Conservation (phyloP, 2,888 invertebrate genomes). For the Polia nebulosa region DNA sequence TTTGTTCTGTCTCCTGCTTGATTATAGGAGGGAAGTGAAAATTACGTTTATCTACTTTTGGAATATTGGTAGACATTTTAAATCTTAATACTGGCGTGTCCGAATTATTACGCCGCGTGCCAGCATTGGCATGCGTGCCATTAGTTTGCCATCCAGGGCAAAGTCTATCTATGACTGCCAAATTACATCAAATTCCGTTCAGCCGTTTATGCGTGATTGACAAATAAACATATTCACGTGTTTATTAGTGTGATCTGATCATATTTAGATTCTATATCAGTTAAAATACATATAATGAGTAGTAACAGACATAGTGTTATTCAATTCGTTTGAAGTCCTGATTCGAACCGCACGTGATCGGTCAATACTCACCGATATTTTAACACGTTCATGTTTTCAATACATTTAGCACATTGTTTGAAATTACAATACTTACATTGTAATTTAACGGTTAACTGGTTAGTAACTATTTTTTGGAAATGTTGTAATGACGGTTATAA, state of each 20-base stretch:
- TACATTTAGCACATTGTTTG: slow-evolving; percentile 38
- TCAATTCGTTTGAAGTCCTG: slow-evolving; percentile 23
- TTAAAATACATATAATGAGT: neutral
- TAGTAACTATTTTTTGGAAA: neutral
- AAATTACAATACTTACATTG: slow-evolving; percentile 2
- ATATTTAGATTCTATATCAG: slow-evolving; percentile 21
- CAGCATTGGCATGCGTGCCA: no score
- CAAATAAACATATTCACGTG: neutral
- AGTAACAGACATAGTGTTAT: slow-evolving; percentile 30
- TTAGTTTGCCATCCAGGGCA: no score
- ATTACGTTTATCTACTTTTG: no score
- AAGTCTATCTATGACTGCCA: neutral
- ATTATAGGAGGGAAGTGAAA: no score
- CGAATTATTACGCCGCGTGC: no score
- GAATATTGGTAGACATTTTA: no score
- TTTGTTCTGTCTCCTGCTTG: no score
- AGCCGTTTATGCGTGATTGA: neutral
- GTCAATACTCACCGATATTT: slow-evolving; percentile 7
- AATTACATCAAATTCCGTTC: neutral
- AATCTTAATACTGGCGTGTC: no score
- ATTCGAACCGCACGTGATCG: slow-evolving; percentile 24
- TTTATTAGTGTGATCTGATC: slow-evolving; percentile 12
- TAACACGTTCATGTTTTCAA: slow-evolving; percentile 32
- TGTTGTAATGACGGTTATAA: neutral
- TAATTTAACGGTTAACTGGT: no score